These are phyloP conservation scores for Catharus minimus DNA, from an alignment of 2,113 vertebrate genomes.

Conservation along the genomic window DNA sequence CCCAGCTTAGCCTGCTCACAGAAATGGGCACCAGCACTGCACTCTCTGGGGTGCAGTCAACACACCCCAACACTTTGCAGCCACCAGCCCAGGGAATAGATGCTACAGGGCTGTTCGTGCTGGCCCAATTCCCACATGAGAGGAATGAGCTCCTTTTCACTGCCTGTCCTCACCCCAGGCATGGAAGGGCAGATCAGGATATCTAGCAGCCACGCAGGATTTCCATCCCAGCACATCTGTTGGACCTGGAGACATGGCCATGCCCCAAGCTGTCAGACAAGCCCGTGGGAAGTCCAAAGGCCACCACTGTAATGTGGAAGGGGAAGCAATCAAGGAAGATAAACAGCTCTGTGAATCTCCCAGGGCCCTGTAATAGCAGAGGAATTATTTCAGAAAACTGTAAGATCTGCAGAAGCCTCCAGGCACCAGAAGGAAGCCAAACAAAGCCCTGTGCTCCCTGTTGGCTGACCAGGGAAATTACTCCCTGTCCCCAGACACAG, in stretches of 20 bases:
- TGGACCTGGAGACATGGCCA: background rate
- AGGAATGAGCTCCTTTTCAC: background rate
- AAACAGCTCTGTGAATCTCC: background rate
- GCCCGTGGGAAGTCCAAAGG: background rate
- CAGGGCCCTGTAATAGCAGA: background rate
- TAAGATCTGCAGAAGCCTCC: background rate
- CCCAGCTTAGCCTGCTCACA: background rate
- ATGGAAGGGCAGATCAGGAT: background rate
- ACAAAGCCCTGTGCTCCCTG: background rate
- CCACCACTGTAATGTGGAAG: rapidly evolving
- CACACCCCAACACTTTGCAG: background rate
- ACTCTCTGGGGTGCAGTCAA: background rate
- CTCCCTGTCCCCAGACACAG: background rate
- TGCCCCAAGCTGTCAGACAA: background rate
- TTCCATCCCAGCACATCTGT: background rate
- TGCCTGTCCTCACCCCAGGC: background rate
- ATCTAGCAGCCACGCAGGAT: background rate
- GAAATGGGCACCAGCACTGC: background rate
- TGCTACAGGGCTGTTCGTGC: background rate
- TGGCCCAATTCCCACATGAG: background rate
- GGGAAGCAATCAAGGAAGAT: background rate
- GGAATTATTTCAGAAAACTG: background rate
- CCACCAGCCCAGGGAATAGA: background rate
- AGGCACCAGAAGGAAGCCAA: background rate
- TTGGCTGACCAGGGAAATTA: background rate